Evolutionary conservation across 2,113 vertebrate species (phyloP).

Genomic region (Tringa solitaria): DNA sequence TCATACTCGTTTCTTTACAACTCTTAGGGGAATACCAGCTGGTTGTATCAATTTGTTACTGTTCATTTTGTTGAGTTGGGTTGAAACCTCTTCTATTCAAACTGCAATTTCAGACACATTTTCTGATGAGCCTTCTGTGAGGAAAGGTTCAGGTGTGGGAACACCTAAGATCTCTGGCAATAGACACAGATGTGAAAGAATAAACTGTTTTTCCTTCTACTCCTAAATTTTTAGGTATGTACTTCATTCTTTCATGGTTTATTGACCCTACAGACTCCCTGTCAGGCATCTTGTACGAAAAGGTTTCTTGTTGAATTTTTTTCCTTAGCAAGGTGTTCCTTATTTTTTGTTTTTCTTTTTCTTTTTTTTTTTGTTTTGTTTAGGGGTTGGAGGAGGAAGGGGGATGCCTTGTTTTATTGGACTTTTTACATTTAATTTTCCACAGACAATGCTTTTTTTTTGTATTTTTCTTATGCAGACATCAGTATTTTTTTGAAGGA

Average conservation of each 20-base stretch:
- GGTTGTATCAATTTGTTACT: background rate
- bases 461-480: background rate
- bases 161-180: background rate
- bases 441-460: background rate
- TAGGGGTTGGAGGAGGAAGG: accelerated
- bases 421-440: background rate
- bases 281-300: background rate
- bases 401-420: background rate
- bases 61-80: background rate
- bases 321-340: background rate
- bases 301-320: background rate
- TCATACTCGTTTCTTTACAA: background rate
- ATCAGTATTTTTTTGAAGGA: background rate
- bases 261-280: background rate
- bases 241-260: background rate
- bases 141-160: background rate
- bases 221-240: background rate
- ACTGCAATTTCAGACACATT: background rate
- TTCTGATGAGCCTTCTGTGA: background rate
- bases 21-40: background rate
- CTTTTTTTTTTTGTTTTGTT: no score
- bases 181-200: background rate
- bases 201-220: background rate
- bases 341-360: background rate
- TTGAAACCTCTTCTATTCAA: background rate